Evolutionary conservation across 2,888 invertebrate species (phyloP).

Genomic region (Leptodirus hochenwartii): DNA sequence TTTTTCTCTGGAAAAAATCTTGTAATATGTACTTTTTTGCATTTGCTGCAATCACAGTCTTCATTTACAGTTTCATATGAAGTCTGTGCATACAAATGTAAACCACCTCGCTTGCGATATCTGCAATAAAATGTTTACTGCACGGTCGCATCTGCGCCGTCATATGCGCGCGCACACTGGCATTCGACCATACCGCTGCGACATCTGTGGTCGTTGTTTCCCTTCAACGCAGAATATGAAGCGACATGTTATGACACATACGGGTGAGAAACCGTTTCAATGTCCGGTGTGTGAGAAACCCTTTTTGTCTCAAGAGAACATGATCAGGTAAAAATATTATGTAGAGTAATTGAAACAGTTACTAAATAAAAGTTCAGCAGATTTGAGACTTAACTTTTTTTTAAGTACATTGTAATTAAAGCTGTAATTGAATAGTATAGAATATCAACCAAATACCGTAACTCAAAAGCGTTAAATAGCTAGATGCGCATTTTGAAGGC

Average conservation of each 20-base stretch:
- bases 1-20: no score
- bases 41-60: no score
- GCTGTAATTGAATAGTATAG: no score
- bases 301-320: constrained; percentile 20
- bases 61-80: constrained; percentile 17
- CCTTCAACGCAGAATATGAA: constrained; percentile 20
- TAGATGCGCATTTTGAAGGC: no score
- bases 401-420: no score
- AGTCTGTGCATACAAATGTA: constrained; percentile 15
- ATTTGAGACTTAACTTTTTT: no score
- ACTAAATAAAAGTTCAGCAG: no score
- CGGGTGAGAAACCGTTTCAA: constrained; percentile 21
- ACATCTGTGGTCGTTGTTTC: constrained; percentile 20
- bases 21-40: no score
- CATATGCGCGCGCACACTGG: constrained; percentile 22
- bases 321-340: constrained; percentile 18
- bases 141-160: no score
- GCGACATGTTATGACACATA: constrained; percentile 22
- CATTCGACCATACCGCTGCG: constrained; percentile 19
- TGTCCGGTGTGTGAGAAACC: constrained; percentile 19
- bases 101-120: constrained; percentile 19
- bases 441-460: no score
- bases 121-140: constrained; percentile 20
- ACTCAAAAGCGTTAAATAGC: no score
- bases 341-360: no score